Conservation (phyloP, 2,888 invertebrate genomes). For the Taphrorychus bicolor region DNA sequence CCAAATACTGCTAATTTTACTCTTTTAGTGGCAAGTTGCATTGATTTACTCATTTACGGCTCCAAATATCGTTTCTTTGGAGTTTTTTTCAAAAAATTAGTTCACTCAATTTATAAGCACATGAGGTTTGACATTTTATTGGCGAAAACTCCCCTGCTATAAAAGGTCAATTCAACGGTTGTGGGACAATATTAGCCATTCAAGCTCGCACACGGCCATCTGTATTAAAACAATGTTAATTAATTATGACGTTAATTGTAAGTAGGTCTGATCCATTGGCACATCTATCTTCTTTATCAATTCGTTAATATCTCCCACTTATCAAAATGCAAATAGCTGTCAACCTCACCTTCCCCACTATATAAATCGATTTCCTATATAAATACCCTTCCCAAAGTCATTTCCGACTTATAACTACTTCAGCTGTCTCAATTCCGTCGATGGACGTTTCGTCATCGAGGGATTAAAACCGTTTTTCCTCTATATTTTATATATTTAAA, state of each 20-base stretch:
- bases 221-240: constrained; percentile 59
- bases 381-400: constrained; percentile 26
- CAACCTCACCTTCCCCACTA: constrained; percentile 1
- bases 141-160: constrained; percentile 32
- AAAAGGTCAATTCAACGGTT: constrained; percentile 47
- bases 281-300: constrained; percentile 51
- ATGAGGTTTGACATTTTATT: too few relatives aligned
- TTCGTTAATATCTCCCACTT: constrained; percentile 42
- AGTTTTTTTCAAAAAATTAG: too few relatives aligned
- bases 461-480: neutral
- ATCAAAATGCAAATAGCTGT: constrained; percentile 30
- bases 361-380: constrained; percentile 30
- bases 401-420: constrained; percentile 32
- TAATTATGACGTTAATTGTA: constrained; percentile 57
- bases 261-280: constrained; percentile 53
- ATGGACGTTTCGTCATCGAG: constrained; percentile 3
- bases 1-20: too few relatives aligned
- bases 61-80: too few relatives aligned
- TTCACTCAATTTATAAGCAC: too few relatives aligned
- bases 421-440: constrained; percentile 15
- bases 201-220: constrained; percentile 56
- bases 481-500: neutral
- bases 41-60: too few relatives aligned
- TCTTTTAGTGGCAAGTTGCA: too few relatives aligned
- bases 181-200: constrained; percentile 57